phyloP scores from a whole-genome alignment of 2,797 vertebrate genomes.

The Anabacerthia variegaticeps region DNA sequence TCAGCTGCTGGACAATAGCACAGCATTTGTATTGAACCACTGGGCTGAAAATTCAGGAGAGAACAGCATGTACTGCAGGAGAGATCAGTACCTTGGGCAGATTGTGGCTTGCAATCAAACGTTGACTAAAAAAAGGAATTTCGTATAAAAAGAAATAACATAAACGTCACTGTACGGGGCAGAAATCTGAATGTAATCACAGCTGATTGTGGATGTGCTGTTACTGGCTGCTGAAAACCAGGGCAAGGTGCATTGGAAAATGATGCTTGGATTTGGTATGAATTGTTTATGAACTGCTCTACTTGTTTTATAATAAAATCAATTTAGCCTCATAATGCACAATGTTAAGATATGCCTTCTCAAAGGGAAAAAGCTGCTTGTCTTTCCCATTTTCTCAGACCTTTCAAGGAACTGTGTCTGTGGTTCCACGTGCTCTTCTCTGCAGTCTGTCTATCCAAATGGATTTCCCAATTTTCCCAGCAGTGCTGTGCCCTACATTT shows the following conservation, averaged over 20 bases:
- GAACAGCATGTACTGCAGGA: not conserved
- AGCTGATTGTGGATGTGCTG: not conserved
- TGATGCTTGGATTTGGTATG: not conserved
- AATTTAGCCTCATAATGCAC: not conserved
- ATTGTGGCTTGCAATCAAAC: not conserved
- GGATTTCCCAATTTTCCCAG: not conserved
- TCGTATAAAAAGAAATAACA: not conserved
- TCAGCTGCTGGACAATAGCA: not conserved
- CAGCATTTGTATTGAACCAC: not conserved
- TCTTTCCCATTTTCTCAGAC: not conserved
- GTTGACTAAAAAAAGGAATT: not conserved
- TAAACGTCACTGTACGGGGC: not conserved
- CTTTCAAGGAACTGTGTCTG: not conserved
- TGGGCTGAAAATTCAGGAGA: not conserved
- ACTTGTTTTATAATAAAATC: not conserved
- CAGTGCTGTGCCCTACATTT: not conserved
- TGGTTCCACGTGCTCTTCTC: not conserved
- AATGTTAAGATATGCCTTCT: not conserved
- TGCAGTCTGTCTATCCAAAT: not conserved
- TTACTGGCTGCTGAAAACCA: not conserved
- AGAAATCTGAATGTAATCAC: not conserved
- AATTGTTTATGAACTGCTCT: not conserved
- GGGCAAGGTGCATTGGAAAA: not conserved
- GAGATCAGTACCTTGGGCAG: accelerated
- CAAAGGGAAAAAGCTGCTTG: not conserved